Evolutionary conservation across 1,140 invertebrate species (phyloP).

Genomic region (Lanistes nyassanus): DNA sequence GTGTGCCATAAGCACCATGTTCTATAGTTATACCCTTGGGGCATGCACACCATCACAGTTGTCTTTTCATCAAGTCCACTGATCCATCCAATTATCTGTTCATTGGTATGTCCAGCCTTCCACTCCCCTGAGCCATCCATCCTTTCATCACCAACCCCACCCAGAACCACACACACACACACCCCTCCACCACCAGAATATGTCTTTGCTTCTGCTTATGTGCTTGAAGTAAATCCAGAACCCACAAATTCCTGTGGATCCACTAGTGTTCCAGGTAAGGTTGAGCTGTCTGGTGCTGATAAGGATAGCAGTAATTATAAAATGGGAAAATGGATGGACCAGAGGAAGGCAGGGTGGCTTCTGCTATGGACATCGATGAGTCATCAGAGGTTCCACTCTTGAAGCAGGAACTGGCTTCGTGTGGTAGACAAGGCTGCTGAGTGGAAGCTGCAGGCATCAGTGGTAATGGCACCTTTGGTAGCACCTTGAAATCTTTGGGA

Average conservation of each 20-base stretch:
- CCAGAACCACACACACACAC: background rate
- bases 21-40: no score
- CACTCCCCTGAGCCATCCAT: no score
- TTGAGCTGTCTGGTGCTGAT: background rate
- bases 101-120: no score
- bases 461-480: background rate
- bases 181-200: background rate
- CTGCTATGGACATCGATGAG: background rate
- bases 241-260: background rate
- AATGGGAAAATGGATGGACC: slow-evolving; percentile 3
- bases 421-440: background rate
- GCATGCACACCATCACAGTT: no score
- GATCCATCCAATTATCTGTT: no score
- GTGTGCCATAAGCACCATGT: no score
- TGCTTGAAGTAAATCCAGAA: background rate
- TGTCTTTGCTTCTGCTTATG: background rate
- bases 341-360: background rate
- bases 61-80: no score
- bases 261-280: background rate
- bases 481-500: background rate
- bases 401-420: background rate
- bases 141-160: background rate
- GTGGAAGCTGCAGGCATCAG: background rate
- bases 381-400: background rate
- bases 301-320: slow-evolving; percentile 4